Evolutionary conservation across 2,113 vertebrate species (phyloP).

Genomic region (Bufo gargarizans): DNA sequence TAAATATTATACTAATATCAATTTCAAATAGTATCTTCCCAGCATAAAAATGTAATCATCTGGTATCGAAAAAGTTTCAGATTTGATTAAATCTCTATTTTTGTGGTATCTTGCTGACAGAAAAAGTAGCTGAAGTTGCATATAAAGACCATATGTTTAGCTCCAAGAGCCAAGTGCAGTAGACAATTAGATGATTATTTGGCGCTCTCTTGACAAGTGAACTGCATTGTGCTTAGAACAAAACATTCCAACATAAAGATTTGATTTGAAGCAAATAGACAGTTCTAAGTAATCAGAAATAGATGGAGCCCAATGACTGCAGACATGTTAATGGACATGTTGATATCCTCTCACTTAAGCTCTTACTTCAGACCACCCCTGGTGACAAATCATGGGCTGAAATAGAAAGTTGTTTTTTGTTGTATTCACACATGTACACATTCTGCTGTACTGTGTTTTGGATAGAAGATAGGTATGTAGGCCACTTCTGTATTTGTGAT

Average conservation of each 20-base stretch:
- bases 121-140: neutral
- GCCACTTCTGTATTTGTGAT: neutral
- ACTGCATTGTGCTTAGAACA: neutral
- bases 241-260: neutral
- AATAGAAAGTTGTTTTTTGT: neutral
- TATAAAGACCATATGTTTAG: slow-evolving; percentile 10
- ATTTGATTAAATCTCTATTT: neutral
- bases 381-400: neutral
- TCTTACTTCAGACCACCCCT: neutral
- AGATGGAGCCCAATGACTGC: neutral
- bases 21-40: neutral
- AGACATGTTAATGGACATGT: neutral
- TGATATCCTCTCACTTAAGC: neutral
- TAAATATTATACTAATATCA: neutral
- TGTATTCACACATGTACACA: neutral
- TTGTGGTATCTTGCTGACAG: neutral
- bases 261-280: neutral
- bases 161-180: neutral
- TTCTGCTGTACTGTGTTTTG: neutral
- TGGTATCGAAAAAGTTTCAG: neutral
- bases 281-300: neutral
- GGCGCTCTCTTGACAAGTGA: neutral
- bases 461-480: neutral
- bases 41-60: neutral
- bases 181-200: neutral